Evolutionary conservation across 2,888 invertebrate species (phyloP), one percentile per base, ranked within the genome.

Genomic region (Tuta absoluta): DNA sequence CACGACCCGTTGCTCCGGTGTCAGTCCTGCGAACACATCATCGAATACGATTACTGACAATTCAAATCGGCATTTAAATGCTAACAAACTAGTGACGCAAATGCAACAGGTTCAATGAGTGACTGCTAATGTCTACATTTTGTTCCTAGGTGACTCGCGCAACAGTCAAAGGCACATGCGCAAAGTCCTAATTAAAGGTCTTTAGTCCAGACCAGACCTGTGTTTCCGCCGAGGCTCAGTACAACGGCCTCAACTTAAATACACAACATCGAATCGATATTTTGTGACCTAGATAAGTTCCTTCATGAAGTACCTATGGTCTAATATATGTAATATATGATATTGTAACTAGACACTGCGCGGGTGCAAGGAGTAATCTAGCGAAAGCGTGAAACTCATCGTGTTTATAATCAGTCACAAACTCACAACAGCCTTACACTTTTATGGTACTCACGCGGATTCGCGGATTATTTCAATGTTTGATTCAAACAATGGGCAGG

Each of bases 1-100:
- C 67, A 97, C 94, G 81, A 96, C 96, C 71, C 95, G 95, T 86
- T 98, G 98, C 81, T 97, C 97, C 72, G 95, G 92, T 67, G 95
- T 95, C 72, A 98, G 93, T 51, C 93, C 95, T 92, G 77, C 49
- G 71, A 70, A 76, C 66, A 33, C 14, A 33, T 14, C 14, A 33
- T 14, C 77, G 24, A 48, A 71, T 66, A 72, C 69, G 72, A 71
- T 67, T 72, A 45, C 41, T 37, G 10, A 61, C 48, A 61, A n/a
- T n/a, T n/a, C n/a, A n/a, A n/a, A n/a, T n/a, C n/a, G n/a, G n/a
- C n/a, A n/a, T n/a, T n/a, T n/a, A n/a, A n/a, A 24, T 24, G 17
- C 21, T 21, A 37, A 17, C 14, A 14, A 41, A 41, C 2, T 12
- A 41, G n/a, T 14, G 41, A 41, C 14, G 3, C 14, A 41, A 41